Conservation (phyloP, 1,140 invertebrate genomes). For the Dendrolimus punctatus region DNA sequence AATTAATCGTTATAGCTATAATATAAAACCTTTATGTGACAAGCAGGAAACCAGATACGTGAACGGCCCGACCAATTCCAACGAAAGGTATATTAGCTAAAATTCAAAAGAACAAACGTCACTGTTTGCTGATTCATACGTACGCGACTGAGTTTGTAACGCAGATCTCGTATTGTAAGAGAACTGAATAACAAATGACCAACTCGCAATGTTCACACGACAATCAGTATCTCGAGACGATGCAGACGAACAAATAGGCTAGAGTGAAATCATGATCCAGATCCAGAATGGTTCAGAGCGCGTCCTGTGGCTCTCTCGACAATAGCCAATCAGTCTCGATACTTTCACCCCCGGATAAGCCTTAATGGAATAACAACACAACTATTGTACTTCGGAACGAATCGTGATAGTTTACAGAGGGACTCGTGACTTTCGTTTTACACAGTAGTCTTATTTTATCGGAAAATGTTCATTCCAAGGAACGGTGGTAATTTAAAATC, state of each 20-base stretch:
- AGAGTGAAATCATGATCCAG: constrained; percentile 58
- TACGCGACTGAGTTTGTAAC: constrained; percentile 33
- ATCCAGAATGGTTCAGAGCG: constrained; percentile 43
- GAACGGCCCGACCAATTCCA: too few species aligned
- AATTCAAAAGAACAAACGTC: constrained; percentile 3
- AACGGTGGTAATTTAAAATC: constrained; percentile 43
- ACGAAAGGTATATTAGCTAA: too few species aligned
- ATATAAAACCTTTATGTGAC: not conserved
- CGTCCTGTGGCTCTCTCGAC: constrained; percentile 37
- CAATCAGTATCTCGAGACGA: constrained; percentile 51
- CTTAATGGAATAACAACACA: constrained; percentile 53
- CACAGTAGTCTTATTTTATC: constrained; percentile 40
- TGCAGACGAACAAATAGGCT: constrained; percentile 25
- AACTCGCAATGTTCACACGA: constrained; percentile 36
- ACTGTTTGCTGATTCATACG: constrained; percentile 25
- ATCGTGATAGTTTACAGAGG: constrained; percentile 58
- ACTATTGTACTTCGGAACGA: constrained; percentile 51
- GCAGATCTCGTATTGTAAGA: constrained; percentile 27
- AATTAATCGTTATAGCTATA: not conserved
- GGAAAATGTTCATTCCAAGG: constrained; percentile 43
- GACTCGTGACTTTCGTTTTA: constrained; percentile 60
- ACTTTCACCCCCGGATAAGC: constrained; percentile 57
- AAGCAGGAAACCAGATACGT: too few species aligned
- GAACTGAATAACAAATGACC: constrained; percentile 54
- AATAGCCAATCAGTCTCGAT: constrained; percentile 55